Base-by-base conservation (phyloP, 2,797 vertebrate genomes). In the Aulostomus chinensis region DNA sequence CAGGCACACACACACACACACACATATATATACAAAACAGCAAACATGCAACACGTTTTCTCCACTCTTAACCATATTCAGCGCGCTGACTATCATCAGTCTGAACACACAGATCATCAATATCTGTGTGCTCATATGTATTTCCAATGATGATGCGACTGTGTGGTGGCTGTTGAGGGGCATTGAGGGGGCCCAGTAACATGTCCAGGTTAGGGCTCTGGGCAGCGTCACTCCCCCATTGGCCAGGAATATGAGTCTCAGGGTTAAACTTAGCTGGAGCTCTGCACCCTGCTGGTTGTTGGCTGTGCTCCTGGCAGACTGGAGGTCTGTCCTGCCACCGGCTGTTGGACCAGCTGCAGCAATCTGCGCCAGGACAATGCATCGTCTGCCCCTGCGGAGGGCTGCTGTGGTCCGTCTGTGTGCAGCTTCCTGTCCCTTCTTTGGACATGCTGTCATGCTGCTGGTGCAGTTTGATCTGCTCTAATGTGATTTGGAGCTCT, bases 401-500 rank as follows among this genome's bases (percentile, higher is more conserved):
- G 42, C 18, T 29, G 53, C 39, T 22, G 42, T 57, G 53, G 50
- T 78, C 68, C 45, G 59, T 53, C 37, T 62, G 43, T 20, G 41
- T 39, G 9, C 5, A 8, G 52, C 60, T 60, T 40, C 52, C 47
- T 48, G 69, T 62, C 25, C 31, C 29, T 0, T 72, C 65, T 58
- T 63, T 67, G 43, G 67, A 65, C 65, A 57, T 12, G 54, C 66
- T 74, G 73, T 78, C 74, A 40, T n/a, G 59, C 73, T 53, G 69
- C 73, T 84, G 81, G 67, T 73, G 32, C 41, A 1, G 58, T 43
- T 55, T 45, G 36, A 81, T 65, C 9, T 62, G 73, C 43, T 51
- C 73, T 52, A 90, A 76, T 59, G 86, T 89, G 69, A 80, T 81
- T 71, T 90, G 91, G 67, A 91, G 75, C 57, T 92, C 89, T 41